phyloP scores from a whole-genome alignment of 2,797 vertebrate species.

The Rhinoraja longicauda region DNA sequence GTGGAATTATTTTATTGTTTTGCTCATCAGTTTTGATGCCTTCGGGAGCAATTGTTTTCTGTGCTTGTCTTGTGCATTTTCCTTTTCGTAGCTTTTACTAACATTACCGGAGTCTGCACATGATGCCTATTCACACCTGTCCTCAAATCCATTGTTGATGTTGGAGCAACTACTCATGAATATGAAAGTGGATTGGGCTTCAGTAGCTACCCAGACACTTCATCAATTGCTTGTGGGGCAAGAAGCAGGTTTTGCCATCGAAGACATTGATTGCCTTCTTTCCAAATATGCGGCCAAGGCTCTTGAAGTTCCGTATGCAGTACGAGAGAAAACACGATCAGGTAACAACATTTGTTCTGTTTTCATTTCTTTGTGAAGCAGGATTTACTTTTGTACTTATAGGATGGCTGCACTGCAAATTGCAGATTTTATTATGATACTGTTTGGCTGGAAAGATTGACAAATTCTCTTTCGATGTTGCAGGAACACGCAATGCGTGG shows the following conservation, averaged over 20 bases:
- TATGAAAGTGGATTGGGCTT: slow-evolving; percentile 91
- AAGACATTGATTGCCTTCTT: slow-evolving; percentile 76
- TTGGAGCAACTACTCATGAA: slow-evolving; percentile 96
- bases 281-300: slow-evolving; percentile 80
- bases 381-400: neutral
- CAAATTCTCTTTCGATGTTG: neutral
- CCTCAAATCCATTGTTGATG: slow-evolving; percentile 84
- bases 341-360: slow-evolving; percentile 58
- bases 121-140: slow-evolving; percentile 76
- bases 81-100: slow-evolving; percentile 69
- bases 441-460: neutral
- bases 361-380: slow-evolving; percentile 3
- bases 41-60: neutral
- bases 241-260: slow-evolving; percentile 66
- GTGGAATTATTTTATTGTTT: neutral
- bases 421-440: neutral
- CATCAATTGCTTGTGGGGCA: slow-evolving; percentile 67
- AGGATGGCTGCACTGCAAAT: too few species aligned
- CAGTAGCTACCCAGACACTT: slow-evolving; percentile 69
- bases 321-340: slow-evolving; percentile 70
- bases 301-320: slow-evolving; percentile 79
- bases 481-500: neutral
- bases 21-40: neutral
- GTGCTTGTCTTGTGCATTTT: slow-evolving; percentile 1
- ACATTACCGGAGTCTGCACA: slow-evolving; percentile 74